Evolutionary conservation across 2,113 vertebrate genomes (phyloP).

Genomic region (Eonycteris spelaea): DNA sequence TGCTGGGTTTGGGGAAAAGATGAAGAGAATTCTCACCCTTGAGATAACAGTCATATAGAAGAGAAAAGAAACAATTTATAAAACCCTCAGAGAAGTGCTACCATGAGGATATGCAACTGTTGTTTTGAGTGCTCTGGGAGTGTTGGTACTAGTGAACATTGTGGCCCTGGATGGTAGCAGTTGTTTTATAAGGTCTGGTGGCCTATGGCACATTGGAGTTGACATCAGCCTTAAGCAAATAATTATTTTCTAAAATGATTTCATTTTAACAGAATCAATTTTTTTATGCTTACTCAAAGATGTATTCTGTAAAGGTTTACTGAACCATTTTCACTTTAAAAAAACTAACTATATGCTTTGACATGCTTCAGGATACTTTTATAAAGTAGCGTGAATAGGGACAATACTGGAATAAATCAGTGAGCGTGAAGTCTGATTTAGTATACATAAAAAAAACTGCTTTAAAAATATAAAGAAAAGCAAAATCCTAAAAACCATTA

Average conservation of each 20-base stretch:
- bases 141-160: neutral
- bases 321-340: constrained; percentile 2
- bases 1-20: neutral
- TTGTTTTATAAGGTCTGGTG: neutral
- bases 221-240: neutral
- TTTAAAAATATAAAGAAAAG: constrained; percentile 17
- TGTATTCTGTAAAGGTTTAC: neutral
- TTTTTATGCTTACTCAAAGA: constrained; percentile 30
- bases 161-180: neutral
- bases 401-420: neutral
- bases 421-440: neutral
- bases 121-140: neutral
- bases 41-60: neutral
- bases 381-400: neutral
- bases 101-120: neutral
- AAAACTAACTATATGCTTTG: constrained; percentile 35
- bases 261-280: neutral
- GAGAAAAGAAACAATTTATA: neutral
- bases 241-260: constrained; percentile 18
- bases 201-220: neutral
- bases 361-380: constrained; percentile 28
- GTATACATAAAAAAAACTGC: neutral
- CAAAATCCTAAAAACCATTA: neutral
- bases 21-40: neutral
- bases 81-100: neutral